Conservation (phyloP, 2,888 invertebrate species). For the Neelides folsomi region DNA sequence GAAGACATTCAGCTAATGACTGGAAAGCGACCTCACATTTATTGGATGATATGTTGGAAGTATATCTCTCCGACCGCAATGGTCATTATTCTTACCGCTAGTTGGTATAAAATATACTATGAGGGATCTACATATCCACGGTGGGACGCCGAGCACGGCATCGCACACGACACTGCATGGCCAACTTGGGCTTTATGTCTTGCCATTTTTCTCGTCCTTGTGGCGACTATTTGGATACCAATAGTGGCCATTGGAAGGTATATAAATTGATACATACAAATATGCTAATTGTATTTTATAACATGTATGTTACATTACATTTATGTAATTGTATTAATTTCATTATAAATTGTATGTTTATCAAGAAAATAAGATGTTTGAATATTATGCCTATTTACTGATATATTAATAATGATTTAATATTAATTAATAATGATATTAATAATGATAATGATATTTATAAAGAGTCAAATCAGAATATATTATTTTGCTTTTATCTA, state of each 20-base stretch:
- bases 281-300: too few species aligned
- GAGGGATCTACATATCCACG: slow-evolving; percentile 74
- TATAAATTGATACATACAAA: too few species aligned
- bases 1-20: slow-evolving; percentile 94
- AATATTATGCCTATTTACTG: too few species aligned
- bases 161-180: slow-evolving; percentile 67
- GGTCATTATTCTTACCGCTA: slow-evolving; percentile 70
- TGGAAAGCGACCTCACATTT: slow-evolving; percentile 69
- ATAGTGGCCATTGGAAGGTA: slow-evolving; percentile 66
- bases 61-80: slow-evolving; percentile 80
- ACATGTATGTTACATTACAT: too few species aligned
- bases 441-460: too few species aligned
- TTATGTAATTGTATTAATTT: too few species aligned
- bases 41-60: slow-evolving; percentile 91
- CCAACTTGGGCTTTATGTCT: slow-evolving; percentile 68
- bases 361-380: too few species aligned
- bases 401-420: too few species aligned
- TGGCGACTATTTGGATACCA: slow-evolving; percentile 80
- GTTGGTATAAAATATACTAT: slow-evolving; percentile 62
- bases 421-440: too few species aligned
- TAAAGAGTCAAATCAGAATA: too few species aligned
- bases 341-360: too few species aligned
- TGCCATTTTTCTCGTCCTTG: slow-evolving; percentile 57
- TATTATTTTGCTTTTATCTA: too few species aligned
- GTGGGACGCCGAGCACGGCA: slow-evolving; percentile 61